Conservation (phyloP, 2,888 invertebrate species). For the Augiades crinisus region DNA sequence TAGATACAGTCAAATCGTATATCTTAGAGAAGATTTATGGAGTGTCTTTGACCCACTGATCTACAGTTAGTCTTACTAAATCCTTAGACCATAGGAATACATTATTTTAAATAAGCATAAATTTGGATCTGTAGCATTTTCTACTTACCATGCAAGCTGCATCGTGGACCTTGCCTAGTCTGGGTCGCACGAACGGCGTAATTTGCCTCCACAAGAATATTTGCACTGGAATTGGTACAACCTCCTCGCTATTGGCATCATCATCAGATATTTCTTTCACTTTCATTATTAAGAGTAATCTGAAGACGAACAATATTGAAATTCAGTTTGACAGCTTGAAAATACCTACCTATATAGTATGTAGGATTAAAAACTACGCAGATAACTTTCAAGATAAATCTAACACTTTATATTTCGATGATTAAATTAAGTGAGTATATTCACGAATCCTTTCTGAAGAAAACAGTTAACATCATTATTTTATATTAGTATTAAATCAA, state of each 20-base stretch:
- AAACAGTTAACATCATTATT: too few species aligned
- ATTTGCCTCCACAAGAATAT: constrained; percentile 98
- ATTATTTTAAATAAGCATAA: not conserved
- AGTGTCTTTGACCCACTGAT: not conserved
- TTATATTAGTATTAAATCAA: too few species aligned
- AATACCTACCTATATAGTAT: too few species aligned
- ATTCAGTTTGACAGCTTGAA: too few species aligned
- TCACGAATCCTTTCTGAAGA: too few species aligned
- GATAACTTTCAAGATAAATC: too few species aligned
- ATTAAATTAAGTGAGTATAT: too few species aligned
- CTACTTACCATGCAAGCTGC: constrained; percentile 96
- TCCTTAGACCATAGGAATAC: not conserved
- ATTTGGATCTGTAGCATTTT: not conserved
- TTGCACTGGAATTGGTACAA: constrained; percentile 96
- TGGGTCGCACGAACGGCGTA: constrained; percentile 97
- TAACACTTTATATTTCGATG: too few species aligned
- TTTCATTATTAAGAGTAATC: constrained; percentile 38
- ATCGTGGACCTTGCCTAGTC: constrained; percentile 97
- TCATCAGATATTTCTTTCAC: constrained; percentile 71
- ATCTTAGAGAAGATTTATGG: too few species aligned
- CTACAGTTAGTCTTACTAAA: too few species aligned
- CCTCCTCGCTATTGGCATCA: constrained; percentile 86
- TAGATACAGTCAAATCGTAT: too few species aligned
- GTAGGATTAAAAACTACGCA: too few species aligned
- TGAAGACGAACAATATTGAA: not conserved